Base-by-base conservation (phyloP, 2,113 vertebrate genomes). In the Theropithecus gelada region DNA sequence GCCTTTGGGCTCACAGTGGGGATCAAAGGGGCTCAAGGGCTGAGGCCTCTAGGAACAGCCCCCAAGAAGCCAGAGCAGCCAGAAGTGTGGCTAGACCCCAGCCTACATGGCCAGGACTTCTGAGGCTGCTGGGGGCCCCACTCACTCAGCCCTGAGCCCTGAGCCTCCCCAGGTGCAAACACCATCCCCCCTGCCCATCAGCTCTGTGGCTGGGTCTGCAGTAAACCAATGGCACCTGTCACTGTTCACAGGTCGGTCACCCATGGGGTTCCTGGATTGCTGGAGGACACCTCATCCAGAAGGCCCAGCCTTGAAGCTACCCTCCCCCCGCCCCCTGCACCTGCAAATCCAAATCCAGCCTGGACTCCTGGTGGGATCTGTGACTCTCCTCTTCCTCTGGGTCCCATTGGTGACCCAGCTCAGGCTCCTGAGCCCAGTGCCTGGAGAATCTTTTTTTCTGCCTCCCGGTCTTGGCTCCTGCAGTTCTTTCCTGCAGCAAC, bases 371-470 rank as follows among this genome's bases (percentile, higher is more conserved):
- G 8, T 8, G 45, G 55, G 40, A 12, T 57, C 55, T 30, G 61
- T 64, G 38, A 57, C 2, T 64, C 45, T 73, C 32, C 12, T 52
- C 73, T 45, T 82, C 57, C 45, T 80, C 52, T 96, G 82, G 11
- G 2, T 97, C 97, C 96, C 97, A 92, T 95, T 48, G 5, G 43
- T 64, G 64, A 22, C 85, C 13, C 18, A 13, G 52, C 64, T 25
- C 25, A 18, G 70, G 40, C 73, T 50, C 59, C 48, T 13, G 78
- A 50, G 32, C 32, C n/a, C 61, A 45, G 38, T n/a, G 13, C 22
- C 75, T 1, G 10, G 40, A 8, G 0, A 20, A 8, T 0, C 6
- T 40, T 9, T 38, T 40, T 10, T 81, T 6, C 88, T 38, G 6
- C 14, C 43, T 9, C 38, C 48, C 5, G 13, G 13, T 23, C 35